Evolutionary conservation across 2,888 invertebrate species (phyloP), one percentile per base, ranked within the genome.

Genomic region (Pseudeuparius sepicola): DNA sequence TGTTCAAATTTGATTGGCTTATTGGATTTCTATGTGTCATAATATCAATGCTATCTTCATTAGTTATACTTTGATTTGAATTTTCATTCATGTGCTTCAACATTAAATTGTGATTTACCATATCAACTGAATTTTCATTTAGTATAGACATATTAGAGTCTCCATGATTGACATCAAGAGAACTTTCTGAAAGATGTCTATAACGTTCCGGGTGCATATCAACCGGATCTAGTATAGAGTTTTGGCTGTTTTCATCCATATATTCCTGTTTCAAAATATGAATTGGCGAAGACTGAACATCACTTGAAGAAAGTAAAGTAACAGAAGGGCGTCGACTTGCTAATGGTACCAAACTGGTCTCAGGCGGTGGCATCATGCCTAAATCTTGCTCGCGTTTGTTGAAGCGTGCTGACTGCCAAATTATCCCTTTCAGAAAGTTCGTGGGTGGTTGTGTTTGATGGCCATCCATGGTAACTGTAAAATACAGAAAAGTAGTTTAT

Each of bases 221-320:
- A 39, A 55, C 49, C 1, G 55, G 46, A 28, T 63, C 62, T 27
- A 56, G 53, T 39, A 73, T 56, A 12, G 76, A 76, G 46, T 70
- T 73, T 57, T 81, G 78, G 52, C 82, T 80, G 46, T 70, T 73
- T 42, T 85, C 84, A 55, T 84, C 84, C 23, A 76, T 57, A 28
- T 78, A 64, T 63, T 82, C 75, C 28, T 74, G 75, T 58, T 80
- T 80, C 27, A 79, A 63, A 11, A 46, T 36, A 7, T 66, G 68
- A 2, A 68, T 67, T 3, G 71, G 68, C 24, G 67, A 65, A 7
- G 20, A 20, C 6, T 20, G 20, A n/a, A 20, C 20, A n/a, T 20
- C 20, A 14, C 71, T 71, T 35, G 71, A 56, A 27, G 75, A 69
- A 26, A 64, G 63, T 31, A 66, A 51, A 37, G 60, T 66, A 23